Percentiles rank a stretch among this genome's conserved stretches.
These are phyloP conservation scores for Sprattus sprattus DNA, from an alignment of 2,113 vertebrate species.

Conservation along the genomic window DNA sequence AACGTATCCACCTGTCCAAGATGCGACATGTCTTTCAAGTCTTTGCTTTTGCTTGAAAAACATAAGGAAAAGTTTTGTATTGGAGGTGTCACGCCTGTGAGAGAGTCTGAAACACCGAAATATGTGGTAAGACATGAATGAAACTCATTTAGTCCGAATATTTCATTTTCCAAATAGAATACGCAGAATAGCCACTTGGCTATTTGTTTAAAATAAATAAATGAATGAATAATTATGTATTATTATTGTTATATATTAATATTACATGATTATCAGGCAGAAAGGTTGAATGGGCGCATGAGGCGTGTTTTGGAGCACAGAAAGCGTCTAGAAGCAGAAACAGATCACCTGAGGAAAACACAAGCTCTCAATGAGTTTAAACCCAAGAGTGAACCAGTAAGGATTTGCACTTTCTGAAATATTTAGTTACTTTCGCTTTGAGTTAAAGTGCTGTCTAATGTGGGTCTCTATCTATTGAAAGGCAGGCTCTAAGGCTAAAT, in stretches of 20 bases:
- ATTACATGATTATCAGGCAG: background rate
- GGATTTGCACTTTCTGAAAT: background rate
- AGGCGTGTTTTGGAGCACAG: background rate
- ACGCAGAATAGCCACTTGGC: too few relatives aligned
- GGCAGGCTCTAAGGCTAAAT: conserved; percentile 24
- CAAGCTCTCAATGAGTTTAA: background rate
- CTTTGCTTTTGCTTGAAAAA: conserved; percentile 50
- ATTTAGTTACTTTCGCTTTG: background rate
- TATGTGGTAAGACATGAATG: conserved; percentile 46
- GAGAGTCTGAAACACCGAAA: conserved; percentile 37
- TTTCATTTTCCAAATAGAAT: too few relatives aligned
- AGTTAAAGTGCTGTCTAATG: background rate
- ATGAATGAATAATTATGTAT: too few relatives aligned
- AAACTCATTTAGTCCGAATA: too few relatives aligned
- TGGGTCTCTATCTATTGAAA: background rate
- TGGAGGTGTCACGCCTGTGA: conserved; percentile 43
- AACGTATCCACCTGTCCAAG: conserved; percentile 46
- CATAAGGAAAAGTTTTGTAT: conserved; percentile 61
- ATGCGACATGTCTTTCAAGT: conserved; percentile 60
- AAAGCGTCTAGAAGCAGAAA: background rate
- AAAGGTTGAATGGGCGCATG: conserved; percentile 22
- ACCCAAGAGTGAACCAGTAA: conserved; percentile 22
- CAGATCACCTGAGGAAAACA: background rate
- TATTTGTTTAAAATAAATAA: too few relatives aligned
- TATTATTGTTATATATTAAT: too few relatives aligned